Percentiles rank a stretch among this genome's conserved stretches.
Evolutionary conservation across 1,140 invertebrate genomes (phyloP).

Genomic region (Trichogramma pretiosum): DNA sequence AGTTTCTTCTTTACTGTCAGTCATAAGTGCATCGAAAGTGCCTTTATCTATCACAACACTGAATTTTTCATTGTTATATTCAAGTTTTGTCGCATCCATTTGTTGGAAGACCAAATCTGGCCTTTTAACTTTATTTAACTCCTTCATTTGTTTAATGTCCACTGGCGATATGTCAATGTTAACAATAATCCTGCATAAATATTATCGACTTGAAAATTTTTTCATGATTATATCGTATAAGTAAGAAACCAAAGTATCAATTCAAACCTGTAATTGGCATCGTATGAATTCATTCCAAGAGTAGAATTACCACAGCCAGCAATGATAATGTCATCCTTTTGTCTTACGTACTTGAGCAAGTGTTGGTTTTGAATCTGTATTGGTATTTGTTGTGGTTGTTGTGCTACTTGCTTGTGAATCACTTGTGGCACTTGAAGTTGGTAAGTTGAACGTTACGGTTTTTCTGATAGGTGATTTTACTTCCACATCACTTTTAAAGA

Average conservation of each 20-base stretch:
- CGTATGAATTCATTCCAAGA: constrained; percentile 80
- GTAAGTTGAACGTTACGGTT: constrained; percentile 30
- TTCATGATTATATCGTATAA: no score
- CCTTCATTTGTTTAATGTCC: constrained; percentile 84
- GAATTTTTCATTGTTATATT: constrained; percentile 67
- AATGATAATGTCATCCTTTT: constrained; percentile 72
- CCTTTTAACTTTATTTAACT: constrained; percentile 57
- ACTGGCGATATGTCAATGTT: constrained; percentile 89
- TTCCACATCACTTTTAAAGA: constrained; percentile 21
- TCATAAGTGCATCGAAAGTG: constrained; percentile 86
- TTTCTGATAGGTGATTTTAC: constrained; percentile 19
- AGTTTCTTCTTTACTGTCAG: constrained; percentile 61
- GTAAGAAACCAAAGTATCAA: no score
- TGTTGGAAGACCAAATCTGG: constrained; percentile 68
- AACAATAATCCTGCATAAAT: constrained; percentile 62
- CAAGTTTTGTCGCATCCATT: constrained; percentile 82
- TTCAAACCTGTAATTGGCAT: constrained; percentile 73
- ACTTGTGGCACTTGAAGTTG: constrained; percentile 2
- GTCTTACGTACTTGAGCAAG: constrained; percentile 83
- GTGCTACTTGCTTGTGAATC: background rate
- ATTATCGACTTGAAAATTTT: no score
- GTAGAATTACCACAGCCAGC: constrained; percentile 92
- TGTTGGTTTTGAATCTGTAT: constrained; percentile 28
- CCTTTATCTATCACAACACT: constrained; percentile 89
- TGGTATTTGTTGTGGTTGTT: background rate